Evolutionary conservation across 2,797 vertebrate genomes (phyloP), one percentile per base, ranked within the genome.

Genomic region (Corythornis leucogaster): DNA sequence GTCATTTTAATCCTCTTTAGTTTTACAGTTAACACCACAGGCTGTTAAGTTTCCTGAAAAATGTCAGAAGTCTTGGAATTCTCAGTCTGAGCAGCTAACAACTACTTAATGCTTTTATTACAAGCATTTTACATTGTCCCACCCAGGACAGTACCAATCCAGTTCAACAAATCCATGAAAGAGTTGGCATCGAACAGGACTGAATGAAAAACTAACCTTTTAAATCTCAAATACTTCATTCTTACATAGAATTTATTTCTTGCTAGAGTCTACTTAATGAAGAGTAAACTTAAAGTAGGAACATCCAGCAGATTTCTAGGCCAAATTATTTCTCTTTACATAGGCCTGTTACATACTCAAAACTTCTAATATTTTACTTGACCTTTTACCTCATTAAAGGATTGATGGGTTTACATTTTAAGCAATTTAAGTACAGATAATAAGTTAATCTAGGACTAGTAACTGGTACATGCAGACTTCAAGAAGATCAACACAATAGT

Each of bases 341-440:
- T 22, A 79, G 67, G 45, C 24, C 75, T 81, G 69, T 89, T 89
- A 92, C 51, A 53, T 80, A 81, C 85, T 81, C 46, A 75, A 90
- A 88, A 88, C 69, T 87, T 93, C 40, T 68, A 62, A 90, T 63
- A 62, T 89, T 94, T 87, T 80, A 84, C 89, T 93, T 94, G 86
- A 95, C 87, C 93, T 93, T 94, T 94, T 75, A 95, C 95, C 93
- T 92, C 87, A 94, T 96, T 96, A 95, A 20, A 87, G 93, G 96
- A 87, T 93, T 73, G 92, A 58, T 57, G 64, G 45, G 75, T 86
- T 95, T 93, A 93, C 80, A 80, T 94, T 95, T 94, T 93, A 90
- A 91, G 91, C 83, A 78, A 94, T 88, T 84, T 96, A 96, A 96
- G 93, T 92, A 92, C 53, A 53, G 93, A 84, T 97, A 96, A 95